These are phyloP conservation scores for Rhadinocentrus ornatus DNA, from an alignment of 2,797 vertebrate species.

Conservation along the genomic window DNA sequence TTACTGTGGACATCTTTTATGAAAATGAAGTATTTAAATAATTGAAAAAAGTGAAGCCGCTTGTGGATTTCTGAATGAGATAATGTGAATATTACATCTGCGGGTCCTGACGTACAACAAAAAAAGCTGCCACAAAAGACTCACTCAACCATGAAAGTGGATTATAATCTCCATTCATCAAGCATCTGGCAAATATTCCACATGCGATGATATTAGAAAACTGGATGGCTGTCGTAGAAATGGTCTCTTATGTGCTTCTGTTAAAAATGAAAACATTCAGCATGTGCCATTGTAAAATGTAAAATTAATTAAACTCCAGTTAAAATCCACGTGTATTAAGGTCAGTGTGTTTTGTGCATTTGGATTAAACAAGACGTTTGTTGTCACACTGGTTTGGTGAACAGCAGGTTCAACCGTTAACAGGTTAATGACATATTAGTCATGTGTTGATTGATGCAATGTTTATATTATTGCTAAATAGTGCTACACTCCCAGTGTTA, in stretches of 20 bases:
- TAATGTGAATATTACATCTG: slow-evolving; percentile 54
- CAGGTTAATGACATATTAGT: not conserved
- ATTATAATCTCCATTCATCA: slow-evolving; percentile 70
- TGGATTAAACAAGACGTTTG: slow-evolving; percentile 13
- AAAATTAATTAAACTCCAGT: slow-evolving; percentile 12
- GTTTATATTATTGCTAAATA: not conserved
- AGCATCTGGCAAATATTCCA: slow-evolving; percentile 71
- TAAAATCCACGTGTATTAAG: slow-evolving; percentile 29
- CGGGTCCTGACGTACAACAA: slow-evolving; percentile 29
- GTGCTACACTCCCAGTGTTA: not conserved
- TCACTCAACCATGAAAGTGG: slow-evolving; percentile 61
- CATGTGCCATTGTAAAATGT: not conserved
- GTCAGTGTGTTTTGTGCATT: slow-evolving; percentile 9
- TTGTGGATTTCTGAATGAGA: slow-evolving; percentile 41
- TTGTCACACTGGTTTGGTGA: slow-evolving; percentile 63
- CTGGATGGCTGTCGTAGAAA: slow-evolving; percentile 41
- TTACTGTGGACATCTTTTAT: slow-evolving; percentile 30
- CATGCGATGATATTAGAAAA: slow-evolving; percentile 36
- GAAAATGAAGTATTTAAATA: slow-evolving; percentile 36
- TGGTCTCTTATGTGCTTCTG: slow-evolving; percentile 17
- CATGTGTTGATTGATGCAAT: not conserved
- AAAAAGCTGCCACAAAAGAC: slow-evolving; percentile 65
- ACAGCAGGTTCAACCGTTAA: slow-evolving; percentile 21
- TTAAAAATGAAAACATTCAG: slow-evolving; percentile 1
- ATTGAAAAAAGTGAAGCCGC: slow-evolving; percentile 38